phyloP scores from a whole-genome alignment of 2,113 vertebrate species.

The Pituophis catenifer region DNA sequence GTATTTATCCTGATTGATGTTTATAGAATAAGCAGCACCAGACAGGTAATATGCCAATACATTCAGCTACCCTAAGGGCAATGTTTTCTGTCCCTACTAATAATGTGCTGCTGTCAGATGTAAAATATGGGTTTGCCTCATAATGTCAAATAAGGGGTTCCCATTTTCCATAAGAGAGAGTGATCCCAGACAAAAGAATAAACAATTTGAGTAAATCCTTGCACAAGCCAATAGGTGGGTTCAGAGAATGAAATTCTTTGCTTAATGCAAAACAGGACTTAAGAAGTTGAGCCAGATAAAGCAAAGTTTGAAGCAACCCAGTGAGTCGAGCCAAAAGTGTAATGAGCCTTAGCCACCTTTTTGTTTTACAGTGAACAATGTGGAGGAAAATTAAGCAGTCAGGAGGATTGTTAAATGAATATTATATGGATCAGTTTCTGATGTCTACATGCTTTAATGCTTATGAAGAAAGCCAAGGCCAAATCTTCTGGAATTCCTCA shows the following conservation, averaged over 20 bases:
- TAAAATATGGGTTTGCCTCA: not conserved
- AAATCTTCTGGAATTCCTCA: not conserved
- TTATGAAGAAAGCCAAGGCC: constrained; percentile 12
- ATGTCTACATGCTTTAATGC: not conserved
- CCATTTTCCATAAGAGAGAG: constrained; percentile 26
- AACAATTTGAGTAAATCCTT: not conserved
- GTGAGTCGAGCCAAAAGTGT: constrained; percentile 17
- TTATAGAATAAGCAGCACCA: not conserved
- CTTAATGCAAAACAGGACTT: constrained; percentile 47
- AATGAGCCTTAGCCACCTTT: not conserved
- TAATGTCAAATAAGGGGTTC: not conserved
- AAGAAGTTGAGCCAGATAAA: constrained; percentile 19
- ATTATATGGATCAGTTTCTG: constrained; percentile 3
- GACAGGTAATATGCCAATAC: not conserved
- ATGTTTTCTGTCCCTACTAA: not conserved
- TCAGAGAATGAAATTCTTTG: constrained; percentile 35
- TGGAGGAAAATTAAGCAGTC: not conserved
- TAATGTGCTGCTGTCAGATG: not conserved
- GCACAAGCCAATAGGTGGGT: constrained; percentile 23
- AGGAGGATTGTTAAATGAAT: constrained; percentile 8
- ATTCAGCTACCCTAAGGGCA: not conserved
- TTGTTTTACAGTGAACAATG: not conserved
- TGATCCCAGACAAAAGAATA: not conserved
- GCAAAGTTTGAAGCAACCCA: constrained; percentile 17
- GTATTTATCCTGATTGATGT: not conserved